These are phyloP conservation scores for Desmophyllum pertusum DNA, from an alignment of 92 coral and sea anemone genomes.

Conservation along the genomic window DNA sequence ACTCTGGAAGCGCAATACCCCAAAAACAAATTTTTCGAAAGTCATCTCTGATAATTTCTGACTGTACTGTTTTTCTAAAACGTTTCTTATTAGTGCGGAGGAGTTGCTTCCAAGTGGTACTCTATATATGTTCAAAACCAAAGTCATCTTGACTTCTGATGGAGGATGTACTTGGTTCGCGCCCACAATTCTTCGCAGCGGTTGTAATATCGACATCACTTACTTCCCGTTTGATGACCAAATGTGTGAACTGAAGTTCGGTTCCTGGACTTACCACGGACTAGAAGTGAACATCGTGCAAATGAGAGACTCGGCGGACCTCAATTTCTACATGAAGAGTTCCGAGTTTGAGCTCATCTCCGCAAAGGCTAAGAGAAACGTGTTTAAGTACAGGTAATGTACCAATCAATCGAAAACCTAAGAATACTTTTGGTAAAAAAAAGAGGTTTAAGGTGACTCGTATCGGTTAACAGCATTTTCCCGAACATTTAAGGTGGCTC, in stretches of 20 bases:
- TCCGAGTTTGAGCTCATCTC: conserved; percentile 84
- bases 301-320: conserved; percentile 78
- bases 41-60: not conserved
- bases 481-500: too few species aligned
- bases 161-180: conserved; percentile 54
- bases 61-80: not conserved
- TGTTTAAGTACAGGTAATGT: conserved; percentile 74
- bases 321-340: conserved; percentile 76
- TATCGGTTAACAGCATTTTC: too few species aligned
- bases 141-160: conserved; percentile 44
- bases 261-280: conserved; percentile 62
- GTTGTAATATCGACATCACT: conserved; percentile 60
- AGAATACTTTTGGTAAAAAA: not conserved
- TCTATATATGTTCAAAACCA: conserved; percentile 47
- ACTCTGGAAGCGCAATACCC: not conserved
- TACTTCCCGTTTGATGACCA: conserved; percentile 71
- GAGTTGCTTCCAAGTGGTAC: conserved; percentile 57
- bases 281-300: conserved; percentile 61
- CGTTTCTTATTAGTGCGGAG: conserved; percentile 29
- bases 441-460: not conserved
- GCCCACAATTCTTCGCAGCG: conserved; percentile 59
- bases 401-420: not conserved
- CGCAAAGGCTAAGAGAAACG: conserved; percentile 77
- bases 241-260: conserved; percentile 58
- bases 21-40: not conserved